Base-by-base conservation (phyloP, 2,888 invertebrate species). In the Halictus ligatus region DNA sequence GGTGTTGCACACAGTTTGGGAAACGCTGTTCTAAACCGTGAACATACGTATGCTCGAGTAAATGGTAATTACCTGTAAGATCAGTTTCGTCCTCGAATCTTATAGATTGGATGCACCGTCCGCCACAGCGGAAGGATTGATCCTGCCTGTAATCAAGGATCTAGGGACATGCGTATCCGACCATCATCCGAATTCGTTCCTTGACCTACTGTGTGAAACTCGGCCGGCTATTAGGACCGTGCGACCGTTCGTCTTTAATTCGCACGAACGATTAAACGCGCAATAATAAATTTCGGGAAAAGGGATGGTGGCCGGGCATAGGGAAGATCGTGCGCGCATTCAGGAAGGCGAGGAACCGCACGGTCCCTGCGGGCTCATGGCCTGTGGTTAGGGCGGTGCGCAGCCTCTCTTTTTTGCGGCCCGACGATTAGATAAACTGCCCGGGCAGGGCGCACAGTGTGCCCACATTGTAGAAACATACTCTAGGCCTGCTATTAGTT, bases 381-480 rank as follows among this genome's bases (percentile, higher is more conserved):
- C 93, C 95, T 95, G 94, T 95, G 94, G 94, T 95, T 95, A 95
- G 93, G 95, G 95, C 95, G 95, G 95, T 93, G 90, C 94, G 93
- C 93, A 93, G 92, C 86, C 89, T 80, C 85, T 88, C 85, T 94
- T 95, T 94, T 95, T 95, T 94, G 92, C 92, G 92, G 91, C 83
- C 94, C 94, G 91, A 94, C 94, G 95, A 95, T 95, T 95, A 95
- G 95, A 95, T 95, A 95, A 95, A 95, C 95, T 94, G 94, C 93
- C 75, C 93, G 93, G 89, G 90, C 88, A 84, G 64, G 80, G 87
- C 80, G 87, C 79, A 80, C 90, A 90, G 87, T 92, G 92, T 93
- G 93, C 92, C 92, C 93, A 93, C 92, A 94, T 93, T 94, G 94
- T 94, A 87, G 91, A 81, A 93, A 93, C 93, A 93, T 93, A 92